Conservation (phyloP, 2,888 invertebrate genomes). For the Macrosiphum euphorbiae region DNA sequence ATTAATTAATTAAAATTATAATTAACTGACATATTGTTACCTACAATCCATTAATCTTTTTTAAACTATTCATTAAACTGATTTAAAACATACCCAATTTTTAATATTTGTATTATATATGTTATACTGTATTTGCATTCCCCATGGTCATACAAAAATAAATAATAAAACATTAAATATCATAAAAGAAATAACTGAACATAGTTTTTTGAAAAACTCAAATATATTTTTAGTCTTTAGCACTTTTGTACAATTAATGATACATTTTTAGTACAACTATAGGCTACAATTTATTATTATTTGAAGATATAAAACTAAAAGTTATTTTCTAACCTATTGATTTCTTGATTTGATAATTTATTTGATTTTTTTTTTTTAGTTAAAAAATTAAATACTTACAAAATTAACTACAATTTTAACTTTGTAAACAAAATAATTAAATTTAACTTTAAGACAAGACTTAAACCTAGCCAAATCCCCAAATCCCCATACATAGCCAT, state of each 20-base stretch:
- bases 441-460: neutral
- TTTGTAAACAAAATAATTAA: neutral
- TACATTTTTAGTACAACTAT: neutral
- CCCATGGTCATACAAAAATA: no score
- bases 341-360: neutral
- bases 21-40: no score
- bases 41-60: no score
- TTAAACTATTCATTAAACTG: no score
- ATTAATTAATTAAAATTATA: no score
- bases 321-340: neutral
- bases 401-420: neutral
- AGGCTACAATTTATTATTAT: neutral
- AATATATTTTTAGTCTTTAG: neutral
- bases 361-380: neutral
- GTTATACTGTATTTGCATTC: no score
- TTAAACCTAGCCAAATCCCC: conserved; percentile 14
- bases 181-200: neutral
- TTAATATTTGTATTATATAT: no score
- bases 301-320: neutral
- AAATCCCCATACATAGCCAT: neutral
- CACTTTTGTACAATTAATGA: neutral
- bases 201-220: neutral
- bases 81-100: no score
- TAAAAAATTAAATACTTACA: neutral
- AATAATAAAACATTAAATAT: no score